phyloP scores from a whole-genome alignment of 1,140 invertebrate species.

The Chionoecetes opilio region DNA sequence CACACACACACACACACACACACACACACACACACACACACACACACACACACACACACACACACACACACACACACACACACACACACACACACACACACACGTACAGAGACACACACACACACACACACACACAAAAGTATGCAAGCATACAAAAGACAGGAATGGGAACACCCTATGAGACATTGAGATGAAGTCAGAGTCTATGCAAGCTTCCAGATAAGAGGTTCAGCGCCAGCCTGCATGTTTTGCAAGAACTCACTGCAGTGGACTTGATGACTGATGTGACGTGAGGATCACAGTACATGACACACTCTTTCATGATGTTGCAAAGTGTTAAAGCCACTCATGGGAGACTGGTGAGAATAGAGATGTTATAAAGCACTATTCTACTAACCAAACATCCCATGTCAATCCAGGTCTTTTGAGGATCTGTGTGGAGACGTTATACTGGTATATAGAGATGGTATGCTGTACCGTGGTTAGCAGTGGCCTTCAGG shows the following conservation, averaged over 20 bases:
- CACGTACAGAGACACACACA: background rate
- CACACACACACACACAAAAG: background rate
- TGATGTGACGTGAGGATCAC: background rate
- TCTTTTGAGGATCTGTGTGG: background rate
- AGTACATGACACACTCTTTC: too few relatives aligned
- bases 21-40: background rate
- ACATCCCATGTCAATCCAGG: background rate
- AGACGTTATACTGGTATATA: background rate
- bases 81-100: constrained; percentile 10
- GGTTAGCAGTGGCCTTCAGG: background rate
- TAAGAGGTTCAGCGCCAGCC: background rate
- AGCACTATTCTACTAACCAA: background rate
- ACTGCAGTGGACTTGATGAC: background rate
- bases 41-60: constrained; percentile 18
- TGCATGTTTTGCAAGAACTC: background rate
- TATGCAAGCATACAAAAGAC: background rate
- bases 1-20: background rate
- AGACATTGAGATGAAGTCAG: background rate
- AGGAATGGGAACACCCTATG: background rate
- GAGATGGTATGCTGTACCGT: background rate
- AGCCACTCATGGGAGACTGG: background rate
- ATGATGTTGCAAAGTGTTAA: too few relatives aligned
- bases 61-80: constrained; percentile 42
- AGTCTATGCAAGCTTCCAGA: background rate
- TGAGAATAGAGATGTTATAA: background rate